These are phyloP conservation scores for Erebia palarica DNA, from an alignment of 2,888 invertebrate species.

Conservation along the genomic window DNA sequence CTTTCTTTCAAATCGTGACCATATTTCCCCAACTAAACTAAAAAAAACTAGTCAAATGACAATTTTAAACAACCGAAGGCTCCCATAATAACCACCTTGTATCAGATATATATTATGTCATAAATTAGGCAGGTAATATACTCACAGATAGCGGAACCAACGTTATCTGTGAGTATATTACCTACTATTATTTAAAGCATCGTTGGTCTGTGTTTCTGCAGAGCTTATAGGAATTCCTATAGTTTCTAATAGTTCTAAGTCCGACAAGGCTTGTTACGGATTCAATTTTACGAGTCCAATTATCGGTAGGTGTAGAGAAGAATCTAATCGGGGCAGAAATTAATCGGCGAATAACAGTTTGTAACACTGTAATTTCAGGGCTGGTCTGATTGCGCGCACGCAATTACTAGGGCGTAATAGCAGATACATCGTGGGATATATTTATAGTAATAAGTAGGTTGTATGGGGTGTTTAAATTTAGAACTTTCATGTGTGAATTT, in stretches of 20 bases:
- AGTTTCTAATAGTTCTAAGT: constrained; percentile 13
- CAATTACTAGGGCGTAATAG: constrained; percentile 41
- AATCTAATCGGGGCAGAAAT: constrained; percentile 41
- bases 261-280: constrained; percentile 30
- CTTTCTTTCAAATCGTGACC: too few species aligned
- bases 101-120: too few species aligned
- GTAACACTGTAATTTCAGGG: constrained; percentile 46
- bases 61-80: too few species aligned
- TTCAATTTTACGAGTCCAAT: constrained; percentile 40
- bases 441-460: constrained; percentile 10
- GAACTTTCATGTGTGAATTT: constrained; percentile 9
- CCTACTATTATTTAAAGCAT: too few species aligned
- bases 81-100: too few species aligned
- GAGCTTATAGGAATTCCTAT: neutral
- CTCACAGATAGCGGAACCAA: too few species aligned
- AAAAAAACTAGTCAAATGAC: too few species aligned
- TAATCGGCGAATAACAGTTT: constrained; percentile 45
- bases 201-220: too few species aligned
- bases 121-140: too few species aligned
- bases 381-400: constrained; percentile 39
- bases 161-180: too few species aligned
- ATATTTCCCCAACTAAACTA: too few species aligned
- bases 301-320: constrained; percentile 39
- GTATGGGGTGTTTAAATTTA: neutral
- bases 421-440: constrained; percentile 24